These are phyloP conservation scores for Reinhardtius hippoglossoides DNA, from an alignment of 2,113 vertebrate genomes.

Conservation along the genomic window DNA sequence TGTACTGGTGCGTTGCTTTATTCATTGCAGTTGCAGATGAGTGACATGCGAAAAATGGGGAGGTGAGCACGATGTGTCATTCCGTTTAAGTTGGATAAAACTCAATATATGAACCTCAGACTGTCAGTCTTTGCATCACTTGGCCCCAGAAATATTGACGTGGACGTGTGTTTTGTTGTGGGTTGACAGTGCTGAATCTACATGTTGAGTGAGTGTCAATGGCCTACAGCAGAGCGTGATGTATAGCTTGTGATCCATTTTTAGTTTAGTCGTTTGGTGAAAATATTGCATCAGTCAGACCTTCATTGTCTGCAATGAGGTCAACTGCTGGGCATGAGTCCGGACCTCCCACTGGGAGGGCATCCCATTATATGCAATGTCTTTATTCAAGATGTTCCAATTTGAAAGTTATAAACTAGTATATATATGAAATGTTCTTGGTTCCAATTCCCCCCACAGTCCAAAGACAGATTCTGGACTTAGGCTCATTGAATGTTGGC, in stretches of 20 bases:
- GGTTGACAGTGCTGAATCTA: conserved; percentile 63
- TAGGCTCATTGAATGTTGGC: no score
- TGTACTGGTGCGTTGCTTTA: conserved; percentile 71
- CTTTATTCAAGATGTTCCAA: neutral
- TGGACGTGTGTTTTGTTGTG: conserved; percentile 63
- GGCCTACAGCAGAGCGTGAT: conserved; percentile 12
- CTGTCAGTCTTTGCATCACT: no score
- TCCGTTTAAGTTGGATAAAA: conserved; percentile 81
- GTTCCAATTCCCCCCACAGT: no score
- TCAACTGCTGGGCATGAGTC: neutral
- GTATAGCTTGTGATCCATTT: conserved; percentile 31
- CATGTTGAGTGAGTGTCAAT: conserved; percentile 49
- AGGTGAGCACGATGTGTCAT: conserved; percentile 71
- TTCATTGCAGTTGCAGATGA: conserved; percentile 74
- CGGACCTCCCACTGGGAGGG: neutral
- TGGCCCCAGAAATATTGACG: conserved; percentile 59
- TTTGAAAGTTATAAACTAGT: neutral
- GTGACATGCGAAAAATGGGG: conserved; percentile 76
- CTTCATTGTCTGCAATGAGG: neutral
- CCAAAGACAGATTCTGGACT: neutral
- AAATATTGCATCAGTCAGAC: conserved; percentile 7
- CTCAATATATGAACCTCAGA: conserved; percentile 67
- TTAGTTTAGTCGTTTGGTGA: neutral
- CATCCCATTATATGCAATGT: neutral
- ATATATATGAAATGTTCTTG: no score